Percentiles rank a stretch among this genome's conserved stretches.
Evolutionary conservation across 2,888 invertebrate genomes (phyloP).

Genomic region (Ecliptopera silaceata): DNA sequence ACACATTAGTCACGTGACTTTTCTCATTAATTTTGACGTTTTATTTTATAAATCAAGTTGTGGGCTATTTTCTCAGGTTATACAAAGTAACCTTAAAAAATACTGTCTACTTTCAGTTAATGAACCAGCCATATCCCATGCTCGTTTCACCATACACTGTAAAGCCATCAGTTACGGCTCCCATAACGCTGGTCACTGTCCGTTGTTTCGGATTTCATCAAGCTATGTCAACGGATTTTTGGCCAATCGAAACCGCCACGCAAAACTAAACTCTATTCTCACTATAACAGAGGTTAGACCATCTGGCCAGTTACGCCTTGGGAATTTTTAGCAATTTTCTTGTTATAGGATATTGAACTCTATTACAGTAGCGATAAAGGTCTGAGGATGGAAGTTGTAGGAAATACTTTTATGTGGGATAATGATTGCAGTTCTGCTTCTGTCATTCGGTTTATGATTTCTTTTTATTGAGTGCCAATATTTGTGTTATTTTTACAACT

Average conservation of each 20-base stretch:
- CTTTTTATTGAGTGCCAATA: slow-evolving; percentile 12
- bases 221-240: slow-evolving; percentile 34
- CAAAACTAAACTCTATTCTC: not conserved
- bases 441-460: slow-evolving; percentile 16
- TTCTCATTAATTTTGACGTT: no score
- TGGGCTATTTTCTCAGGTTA: no score
- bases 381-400: slow-evolving; percentile 5
- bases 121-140: not conserved
- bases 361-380: not conserved
- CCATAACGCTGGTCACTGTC: slow-evolving; percentile 44
- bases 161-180: slow-evolving; percentile 44
- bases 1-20: no score
- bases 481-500: not conserved
- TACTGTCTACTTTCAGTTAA: no score
- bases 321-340: slow-evolving; percentile 1
- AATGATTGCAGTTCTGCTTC: slow-evolving; percentile 29
- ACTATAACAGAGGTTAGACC: not conserved
- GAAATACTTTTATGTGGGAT: slow-evolving; percentile 17
- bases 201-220: slow-evolving; percentile 60
- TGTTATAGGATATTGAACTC: slow-evolving; percentile 5
- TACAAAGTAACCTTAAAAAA: no score
- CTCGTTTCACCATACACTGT: slow-evolving; percentile 6
- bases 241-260: not conserved
- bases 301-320: not conserved
- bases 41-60: no score